Conservation (phyloP, 2,888 invertebrate species). For the Odontomyia ornata region DNA sequence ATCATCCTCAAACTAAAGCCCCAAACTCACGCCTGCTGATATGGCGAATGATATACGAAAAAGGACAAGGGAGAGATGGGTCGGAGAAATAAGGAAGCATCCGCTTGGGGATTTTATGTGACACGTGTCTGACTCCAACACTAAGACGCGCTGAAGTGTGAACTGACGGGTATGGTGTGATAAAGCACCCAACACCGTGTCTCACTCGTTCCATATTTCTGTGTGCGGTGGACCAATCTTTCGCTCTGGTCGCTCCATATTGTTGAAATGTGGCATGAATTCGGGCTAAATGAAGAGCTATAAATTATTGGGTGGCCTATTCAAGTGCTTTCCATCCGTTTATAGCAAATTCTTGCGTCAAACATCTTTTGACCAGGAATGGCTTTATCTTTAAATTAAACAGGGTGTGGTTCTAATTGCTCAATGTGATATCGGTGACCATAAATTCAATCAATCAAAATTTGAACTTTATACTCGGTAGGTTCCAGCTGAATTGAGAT, state of each 20-base stretch:
- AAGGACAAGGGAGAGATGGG: too few species aligned
- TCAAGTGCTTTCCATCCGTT: background rate
- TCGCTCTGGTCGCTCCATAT: background rate
- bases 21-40: too few species aligned
- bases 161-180: background rate
- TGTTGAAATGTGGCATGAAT: background rate
- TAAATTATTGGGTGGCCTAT: conserved; percentile 6
- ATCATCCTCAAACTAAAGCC: background rate
- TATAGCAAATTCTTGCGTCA: background rate
- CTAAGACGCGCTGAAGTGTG: conserved; percentile 18
- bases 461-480: too few species aligned
- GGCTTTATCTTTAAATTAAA: too few species aligned
- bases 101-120: background rate
- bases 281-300: background rate
- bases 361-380: background rate
- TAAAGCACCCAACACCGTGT: background rate
- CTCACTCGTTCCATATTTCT: background rate
- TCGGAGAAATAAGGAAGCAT: background rate
- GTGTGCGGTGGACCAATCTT: too few species aligned
- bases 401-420: too few species aligned
- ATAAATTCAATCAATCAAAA: too few species aligned
- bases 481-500: too few species aligned
- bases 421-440: too few species aligned
- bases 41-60: too few species aligned
- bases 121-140: conserved; percentile 29